These are phyloP conservation scores for Daktulosphaira vitifoliae DNA, from an alignment of 1,140 invertebrate genomes.

Conservation along the genomic window DNA sequence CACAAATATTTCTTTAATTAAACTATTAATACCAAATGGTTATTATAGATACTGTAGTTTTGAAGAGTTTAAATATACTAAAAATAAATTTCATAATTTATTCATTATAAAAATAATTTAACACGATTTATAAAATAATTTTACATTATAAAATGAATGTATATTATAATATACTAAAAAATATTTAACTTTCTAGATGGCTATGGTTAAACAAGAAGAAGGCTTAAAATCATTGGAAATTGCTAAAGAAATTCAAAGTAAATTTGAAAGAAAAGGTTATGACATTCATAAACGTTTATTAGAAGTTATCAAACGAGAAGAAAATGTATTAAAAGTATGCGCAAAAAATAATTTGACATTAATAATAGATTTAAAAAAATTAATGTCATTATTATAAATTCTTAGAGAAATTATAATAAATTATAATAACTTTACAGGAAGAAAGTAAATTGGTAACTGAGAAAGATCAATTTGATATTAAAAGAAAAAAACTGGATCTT, in stretches of 20 bases:
- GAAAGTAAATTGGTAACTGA: conserved; percentile 1
- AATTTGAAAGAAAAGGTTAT: conserved; percentile 20
- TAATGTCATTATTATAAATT: no score
- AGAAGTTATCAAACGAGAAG: conserved; percentile 12
- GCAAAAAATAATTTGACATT: not conserved
- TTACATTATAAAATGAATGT: no score
- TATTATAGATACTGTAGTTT: no score
- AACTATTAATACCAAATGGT: no score
- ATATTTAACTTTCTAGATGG: not conserved
- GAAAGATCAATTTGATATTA: not conserved
- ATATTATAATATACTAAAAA: no score
- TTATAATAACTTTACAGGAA: conserved; percentile 5
- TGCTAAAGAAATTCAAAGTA: conserved; percentile 31
- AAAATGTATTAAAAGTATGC: not conserved
- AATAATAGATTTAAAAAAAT: not conserved
- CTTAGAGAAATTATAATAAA: not conserved
- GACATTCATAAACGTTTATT: conserved; percentile 15
- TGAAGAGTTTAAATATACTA: no score
- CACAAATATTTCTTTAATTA: no score
- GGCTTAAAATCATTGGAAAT: conserved; percentile 11
- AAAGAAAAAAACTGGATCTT: conserved; percentile 19
- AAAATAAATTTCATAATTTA: no score
- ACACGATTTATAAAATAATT: no score
- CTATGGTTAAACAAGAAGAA: conserved; percentile 24
- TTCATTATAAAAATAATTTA: no score